Evolutionary conservation across 1,140 invertebrate genomes (phyloP), one percentile per base, ranked within the genome.

Genomic region (Drosophila guanche): DNA sequence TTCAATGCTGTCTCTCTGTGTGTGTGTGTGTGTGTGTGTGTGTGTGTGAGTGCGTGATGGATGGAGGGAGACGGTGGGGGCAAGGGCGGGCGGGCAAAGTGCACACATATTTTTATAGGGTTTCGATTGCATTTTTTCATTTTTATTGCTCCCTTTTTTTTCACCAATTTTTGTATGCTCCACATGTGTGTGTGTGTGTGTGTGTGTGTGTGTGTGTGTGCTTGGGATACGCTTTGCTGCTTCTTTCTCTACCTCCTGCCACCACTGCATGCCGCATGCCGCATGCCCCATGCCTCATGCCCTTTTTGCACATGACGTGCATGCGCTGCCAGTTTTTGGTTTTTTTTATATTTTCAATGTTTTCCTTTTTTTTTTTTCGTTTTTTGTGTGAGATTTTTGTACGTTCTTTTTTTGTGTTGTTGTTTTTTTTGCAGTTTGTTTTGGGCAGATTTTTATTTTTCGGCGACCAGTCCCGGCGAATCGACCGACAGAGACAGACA

Each of bases 361-460:
- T 22, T 43, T 43, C 50, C 48, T 27, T 8, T 60, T 61, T 25
- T 58, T 47, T 50, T 51, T 51, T 14, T 57, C 61, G n/a, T 48
- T 54, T 76, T 60, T 70, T 43, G 56, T 76, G 42, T 62, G 54
- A 66, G 58, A 47, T 61, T 78, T 72, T 69, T 76, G n/a, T 67
- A 77, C 65, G 55, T 75, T 70, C 80, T 70, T 63, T 70, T 84
- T 70, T 63, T 53, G 0, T 20, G 16, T 20, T 20, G 60, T 79
- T 68, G 54, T 73, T 20, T 54, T 73, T 83, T 69, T 70, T 83
- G 63, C 51, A 55, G 69, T 57, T 65, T 79, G 58, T 89, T 83
- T 90, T 90, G 78, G 81, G 68, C 79, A 83, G 83, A 88, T 90
- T 90, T 88, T 88, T 83, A 77, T 90, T 90, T 88, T 90, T 90